Evolutionary conservation across 2,113 vertebrate species (phyloP), one percentile per base, ranked within the genome.

Genomic region (Chrysochloris asiatica): DNA sequence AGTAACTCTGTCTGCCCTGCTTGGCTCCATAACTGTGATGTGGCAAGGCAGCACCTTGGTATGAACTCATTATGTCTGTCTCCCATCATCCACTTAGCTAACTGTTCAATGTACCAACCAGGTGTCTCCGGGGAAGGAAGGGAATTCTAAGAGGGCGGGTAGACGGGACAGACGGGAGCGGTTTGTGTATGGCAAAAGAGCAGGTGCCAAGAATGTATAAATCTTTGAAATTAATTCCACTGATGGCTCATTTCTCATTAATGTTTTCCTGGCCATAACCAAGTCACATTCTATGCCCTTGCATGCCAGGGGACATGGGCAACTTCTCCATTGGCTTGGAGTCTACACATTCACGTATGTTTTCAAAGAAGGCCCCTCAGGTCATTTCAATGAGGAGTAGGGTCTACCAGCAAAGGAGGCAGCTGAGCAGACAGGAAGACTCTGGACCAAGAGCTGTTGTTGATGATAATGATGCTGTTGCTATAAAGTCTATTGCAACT

Each of bases 161-260:
- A 61, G 45, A 6, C 21, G 47, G 48, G 61, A 14, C 2, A 8
- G 3, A 47, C n/a, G 82, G 63, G 52, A 76, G n/a, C 69, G 26
- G 50, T 52, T 76, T 30, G 72, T 83, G 47, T 63, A 38, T 50
- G 71, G 88, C 88, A 75, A 14, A 72, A 28, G 83, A 95, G 87
- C 94, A 33, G 67, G 78, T 85, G 82, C 63, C 24, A 3, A 8
- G 73, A 86, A 83, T 59, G 81, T 90, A 88, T 92, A 94, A 90
- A 81, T 89, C 88, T 89, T 73, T 59, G 24, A 82, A 88, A 95
- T 95, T 86, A 94, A 94, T 91, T 92, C 94, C 82, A 94, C 92
- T 7, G 63, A 88, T 83, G 81, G 85, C 76, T 95, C 90, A 65
- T 85, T 91, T 95, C 84, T 95, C 93, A 93, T 91, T 93, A 78